Base-by-base conservation (phyloP, 2,797 vertebrate genomes). In the Sarcoramphus papa region DNA sequence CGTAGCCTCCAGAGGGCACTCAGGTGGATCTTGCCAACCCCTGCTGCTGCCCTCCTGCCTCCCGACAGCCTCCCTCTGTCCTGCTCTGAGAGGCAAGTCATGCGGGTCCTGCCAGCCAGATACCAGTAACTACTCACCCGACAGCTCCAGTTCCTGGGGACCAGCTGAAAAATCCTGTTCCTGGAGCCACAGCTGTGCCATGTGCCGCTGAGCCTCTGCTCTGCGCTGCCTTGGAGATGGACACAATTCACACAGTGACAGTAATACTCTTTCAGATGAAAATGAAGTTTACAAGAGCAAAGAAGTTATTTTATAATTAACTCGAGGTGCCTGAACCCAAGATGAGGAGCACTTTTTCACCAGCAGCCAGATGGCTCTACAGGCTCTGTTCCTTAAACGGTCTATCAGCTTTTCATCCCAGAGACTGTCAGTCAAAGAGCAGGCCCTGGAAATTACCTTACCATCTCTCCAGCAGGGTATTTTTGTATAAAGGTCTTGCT, bases 271-370 rank as follows among this genome's bases (percentile, higher is more conserved):
- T 84, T 82, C 59, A 93, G 63, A 73, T 41, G 56, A 67, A 96
- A 93, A 92, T 28, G 21, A 68, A 10, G 50, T 57, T 90, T 74
- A 43, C 15, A 72, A 65, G 45, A 91, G 27, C 43, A 47, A 93
- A 77, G 20, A 87, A 90, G 57, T 70, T 89, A 70, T 62, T 84
- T 86, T 72, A 63, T 72, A 88, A 96, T 92, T 83, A 87, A 85
- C 25, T 83, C 3, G 3, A 91, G 68, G 54, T 83, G 85, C 68
- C 64, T 43, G 68, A 95, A 57, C 69, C 48, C 41, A 48, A 74
- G 63, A 94, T 7, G 53, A 80, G 25, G 35, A 89, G 28, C 74
- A 45, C 51, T 63, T 85, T 69, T 74, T 63, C 82, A 70, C 37
- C 4, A 45, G 48, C 43, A 93, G 68, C 56, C 91, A 82, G 78